Evolutionary conservation across 1,140 invertebrate genomes (phyloP).

Genomic region (Drosophila baimaii): DNA sequence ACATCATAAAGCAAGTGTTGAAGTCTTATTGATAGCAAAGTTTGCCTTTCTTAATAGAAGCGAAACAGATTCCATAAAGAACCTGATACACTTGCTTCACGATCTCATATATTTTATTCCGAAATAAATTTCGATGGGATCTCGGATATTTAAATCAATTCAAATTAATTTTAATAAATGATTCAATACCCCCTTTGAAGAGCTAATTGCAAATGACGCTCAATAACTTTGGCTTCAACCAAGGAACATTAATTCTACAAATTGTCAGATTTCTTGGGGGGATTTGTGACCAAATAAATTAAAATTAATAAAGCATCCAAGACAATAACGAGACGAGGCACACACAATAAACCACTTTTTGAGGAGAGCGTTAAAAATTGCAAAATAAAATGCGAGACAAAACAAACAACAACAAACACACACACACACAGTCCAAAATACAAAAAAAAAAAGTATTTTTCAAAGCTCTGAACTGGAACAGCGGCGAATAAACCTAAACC

Average conservation of each 20-base stretch:
- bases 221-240: slow-evolving; percentile 1
- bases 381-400: slow-evolving; percentile 51
- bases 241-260: slow-evolving; percentile 22
- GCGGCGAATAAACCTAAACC: slow-evolving; percentile 16
- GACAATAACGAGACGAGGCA: slow-evolving; percentile 18
- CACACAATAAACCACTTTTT: slow-evolving; percentile 43
- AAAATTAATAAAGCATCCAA: slow-evolving; percentile 48
- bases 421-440: slow-evolving; percentile 16
- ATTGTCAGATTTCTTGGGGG: slow-evolving; percentile 44
- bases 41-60: neutral
- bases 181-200: neutral
- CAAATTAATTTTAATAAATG: neutral
- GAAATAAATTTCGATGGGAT: neutral
- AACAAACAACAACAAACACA: slow-evolving; percentile 13
- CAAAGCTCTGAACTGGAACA: slow-evolving; percentile 66
- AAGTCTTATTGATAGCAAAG: neutral
- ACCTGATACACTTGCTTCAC: neutral
- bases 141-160: neutral
- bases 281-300: slow-evolving; percentile 51
- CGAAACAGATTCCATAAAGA: neutral
- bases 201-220: neutral
- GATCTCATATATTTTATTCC: neutral
- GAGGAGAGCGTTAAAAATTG: slow-evolving; percentile 53
- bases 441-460: slow-evolving; percentile 23
- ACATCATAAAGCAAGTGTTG: neutral